phyloP scores from a whole-genome alignment of 23 tunicate genomes.

The Trididemnum clinides region DNA sequence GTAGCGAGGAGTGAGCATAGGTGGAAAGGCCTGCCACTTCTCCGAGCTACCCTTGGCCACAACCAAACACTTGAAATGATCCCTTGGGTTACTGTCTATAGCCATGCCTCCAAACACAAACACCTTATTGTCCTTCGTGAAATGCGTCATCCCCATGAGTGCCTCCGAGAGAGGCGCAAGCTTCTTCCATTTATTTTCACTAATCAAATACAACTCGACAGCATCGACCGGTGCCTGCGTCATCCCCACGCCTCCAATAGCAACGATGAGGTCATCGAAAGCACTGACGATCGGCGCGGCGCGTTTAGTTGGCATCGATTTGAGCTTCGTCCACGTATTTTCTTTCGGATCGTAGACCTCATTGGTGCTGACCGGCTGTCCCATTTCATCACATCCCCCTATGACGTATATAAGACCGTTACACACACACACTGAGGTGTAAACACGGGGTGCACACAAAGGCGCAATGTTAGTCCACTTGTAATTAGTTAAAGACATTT shows the following conservation, averaged over 20 bases:
- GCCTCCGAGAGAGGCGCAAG: constrained; percentile 80
- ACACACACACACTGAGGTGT: constrained; percentile 43
- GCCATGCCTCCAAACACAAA: constrained; percentile 96
- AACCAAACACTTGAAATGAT: constrained; percentile 83
- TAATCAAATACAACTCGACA: constrained; percentile 68
- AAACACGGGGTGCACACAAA: constrained; percentile 74
- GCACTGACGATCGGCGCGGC: constrained; percentile 87
- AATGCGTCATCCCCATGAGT: constrained; percentile 90
- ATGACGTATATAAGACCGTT: constrained; percentile 66
- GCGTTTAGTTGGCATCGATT: constrained; percentile 84
- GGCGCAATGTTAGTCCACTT: constrained; percentile 53
- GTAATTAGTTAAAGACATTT: constrained; percentile 35
- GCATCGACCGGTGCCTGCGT: constrained; percentile 91
- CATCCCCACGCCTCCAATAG: constrained; percentile 90
- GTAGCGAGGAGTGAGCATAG: constrained; percentile 91
- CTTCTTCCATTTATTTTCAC: constrained; percentile 79
- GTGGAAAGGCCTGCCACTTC: constrained; percentile 87
- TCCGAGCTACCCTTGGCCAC: constrained; percentile 64
- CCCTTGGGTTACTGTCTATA: constrained; percentile 86
- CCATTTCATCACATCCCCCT: constrained; percentile 92
- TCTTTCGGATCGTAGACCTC: constrained; percentile 65
- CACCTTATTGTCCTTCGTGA: constrained; percentile 56
- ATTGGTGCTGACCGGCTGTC: constrained; percentile 76
- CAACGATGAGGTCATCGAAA: constrained; percentile 57
- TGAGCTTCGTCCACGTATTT: constrained; percentile 74